A percentile compares a stretch with the other conserved stretches of the same genome.
Evolutionary conservation across 2,888 invertebrate genomes (phyloP).

Genomic region (Andrena bucephala): DNA sequence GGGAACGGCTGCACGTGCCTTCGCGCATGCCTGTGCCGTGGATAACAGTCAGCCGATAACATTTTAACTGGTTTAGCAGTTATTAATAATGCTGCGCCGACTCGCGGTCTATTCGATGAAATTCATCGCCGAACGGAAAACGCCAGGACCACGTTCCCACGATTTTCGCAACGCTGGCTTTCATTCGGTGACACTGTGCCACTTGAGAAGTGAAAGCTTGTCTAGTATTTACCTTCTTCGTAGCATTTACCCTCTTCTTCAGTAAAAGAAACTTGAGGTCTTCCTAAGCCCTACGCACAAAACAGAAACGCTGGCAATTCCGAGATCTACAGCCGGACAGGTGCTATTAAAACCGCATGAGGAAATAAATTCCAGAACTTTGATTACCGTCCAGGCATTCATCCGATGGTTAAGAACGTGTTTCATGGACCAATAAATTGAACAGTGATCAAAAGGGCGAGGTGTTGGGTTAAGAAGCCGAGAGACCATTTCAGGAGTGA

Average conservation of each 20-base stretch:
- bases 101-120: constrained; percentile 32
- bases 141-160: background rate
- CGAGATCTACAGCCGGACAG: no score
- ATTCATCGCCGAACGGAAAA: background rate
- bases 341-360: no score
- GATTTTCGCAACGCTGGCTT: no score
- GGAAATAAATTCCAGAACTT: background rate
- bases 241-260: no score
- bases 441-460: constrained; percentile 20
- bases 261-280: no score
- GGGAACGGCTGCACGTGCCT: constrained; percentile 41
- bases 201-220: no score
- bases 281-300: no score
- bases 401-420: background rate
- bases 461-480: constrained; percentile 25
- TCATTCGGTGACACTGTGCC: no score
- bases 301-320: no score
- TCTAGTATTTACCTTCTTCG: no score
- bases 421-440: background rate
- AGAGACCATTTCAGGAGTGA: constrained; percentile 4
- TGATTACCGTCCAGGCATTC: background rate
- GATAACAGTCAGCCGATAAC: constrained; percentile 71
- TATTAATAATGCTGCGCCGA: constrained; percentile 70
- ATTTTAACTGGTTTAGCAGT: constrained; percentile 76
- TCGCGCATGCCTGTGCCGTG: constrained; percentile 24